Evolutionary conservation across 2,888 invertebrate species (phyloP).

Genomic region (Fragum whitleyi): DNA sequence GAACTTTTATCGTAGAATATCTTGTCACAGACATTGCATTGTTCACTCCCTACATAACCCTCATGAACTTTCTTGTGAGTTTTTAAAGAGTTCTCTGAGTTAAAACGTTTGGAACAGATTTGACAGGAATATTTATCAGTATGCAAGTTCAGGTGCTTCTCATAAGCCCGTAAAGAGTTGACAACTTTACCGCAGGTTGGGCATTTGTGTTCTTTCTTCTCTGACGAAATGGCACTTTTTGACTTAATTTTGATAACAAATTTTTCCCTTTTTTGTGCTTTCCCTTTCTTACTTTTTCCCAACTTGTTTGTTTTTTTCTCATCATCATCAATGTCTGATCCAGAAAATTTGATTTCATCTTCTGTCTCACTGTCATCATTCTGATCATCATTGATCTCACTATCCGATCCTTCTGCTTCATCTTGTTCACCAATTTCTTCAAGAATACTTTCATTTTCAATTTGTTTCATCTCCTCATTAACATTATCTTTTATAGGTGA

Average conservation of each 20-base stretch:
- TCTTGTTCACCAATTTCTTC: neutral
- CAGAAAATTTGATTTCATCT: neutral
- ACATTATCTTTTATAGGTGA: neutral
- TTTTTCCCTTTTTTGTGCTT: neutral
- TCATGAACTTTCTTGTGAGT: constrained; percentile 56
- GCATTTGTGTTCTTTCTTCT: constrained; percentile 49
- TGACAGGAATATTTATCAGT: constrained; percentile 46
- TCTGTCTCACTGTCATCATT: neutral
- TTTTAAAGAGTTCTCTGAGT: constrained; percentile 41
- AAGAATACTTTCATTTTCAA: neutral
- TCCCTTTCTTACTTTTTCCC: neutral
- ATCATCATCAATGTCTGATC: neutral
- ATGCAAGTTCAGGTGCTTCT: constrained; percentile 57
- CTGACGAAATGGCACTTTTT: constrained; percentile 3
- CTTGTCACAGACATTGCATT: constrained; percentile 59
- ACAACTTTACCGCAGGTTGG: constrained; percentile 49
- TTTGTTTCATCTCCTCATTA: neutral
- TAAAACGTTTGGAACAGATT: constrained; percentile 52
- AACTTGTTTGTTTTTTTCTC: neutral
- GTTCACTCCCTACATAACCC: constrained; percentile 48
- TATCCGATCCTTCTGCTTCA: neutral
- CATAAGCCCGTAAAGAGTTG: constrained; percentile 29
- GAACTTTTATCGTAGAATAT: constrained; percentile 60
- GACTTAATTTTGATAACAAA: neutral
- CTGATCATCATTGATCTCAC: neutral